Evolutionary conservation across 2,113 vertebrate genomes (phyloP).

Genomic region (Fregetta grallaria): DNA sequence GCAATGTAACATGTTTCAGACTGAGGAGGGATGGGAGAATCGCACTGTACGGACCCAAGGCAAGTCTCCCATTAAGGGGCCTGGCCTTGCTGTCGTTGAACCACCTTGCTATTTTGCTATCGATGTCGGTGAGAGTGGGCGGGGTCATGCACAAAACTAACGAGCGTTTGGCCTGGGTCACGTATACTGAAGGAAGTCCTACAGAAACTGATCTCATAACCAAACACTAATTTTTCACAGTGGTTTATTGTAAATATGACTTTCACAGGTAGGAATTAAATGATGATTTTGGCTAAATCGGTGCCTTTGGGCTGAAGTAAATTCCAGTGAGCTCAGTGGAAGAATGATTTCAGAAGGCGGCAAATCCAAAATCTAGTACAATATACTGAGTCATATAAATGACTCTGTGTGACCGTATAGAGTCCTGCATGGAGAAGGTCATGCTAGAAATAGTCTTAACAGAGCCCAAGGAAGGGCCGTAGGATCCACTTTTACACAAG

Average conservation of each 20-base stretch:
- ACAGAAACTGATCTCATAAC: background rate
- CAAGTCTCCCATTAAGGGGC: background rate
- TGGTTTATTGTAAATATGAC: background rate
- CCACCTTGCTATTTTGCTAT: background rate
- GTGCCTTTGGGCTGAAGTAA: background rate
- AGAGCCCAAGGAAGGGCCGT: background rate
- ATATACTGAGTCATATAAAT: background rate
- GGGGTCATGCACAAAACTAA: background rate
- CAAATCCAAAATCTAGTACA: background rate
- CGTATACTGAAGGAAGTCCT: background rate
- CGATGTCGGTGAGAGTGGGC: background rate
- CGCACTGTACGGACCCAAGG: fast-evolving
- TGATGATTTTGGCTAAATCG: background rate
- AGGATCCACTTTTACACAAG: constrained; percentile 33
- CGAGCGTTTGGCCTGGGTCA: background rate
- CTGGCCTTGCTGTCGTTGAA: background rate
- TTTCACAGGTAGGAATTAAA: background rate
- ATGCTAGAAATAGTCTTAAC: constrained; percentile 39
- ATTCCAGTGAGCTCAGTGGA: background rate
- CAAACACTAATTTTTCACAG: background rate
- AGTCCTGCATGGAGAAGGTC: constrained; percentile 16
- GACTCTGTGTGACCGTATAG: background rate
- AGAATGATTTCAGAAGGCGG: background rate
- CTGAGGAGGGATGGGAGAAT: background rate
- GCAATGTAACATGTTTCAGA: background rate